Conservation (phyloP, 2,888 invertebrate genomes). For the Balanococcus diminutus region DNA sequence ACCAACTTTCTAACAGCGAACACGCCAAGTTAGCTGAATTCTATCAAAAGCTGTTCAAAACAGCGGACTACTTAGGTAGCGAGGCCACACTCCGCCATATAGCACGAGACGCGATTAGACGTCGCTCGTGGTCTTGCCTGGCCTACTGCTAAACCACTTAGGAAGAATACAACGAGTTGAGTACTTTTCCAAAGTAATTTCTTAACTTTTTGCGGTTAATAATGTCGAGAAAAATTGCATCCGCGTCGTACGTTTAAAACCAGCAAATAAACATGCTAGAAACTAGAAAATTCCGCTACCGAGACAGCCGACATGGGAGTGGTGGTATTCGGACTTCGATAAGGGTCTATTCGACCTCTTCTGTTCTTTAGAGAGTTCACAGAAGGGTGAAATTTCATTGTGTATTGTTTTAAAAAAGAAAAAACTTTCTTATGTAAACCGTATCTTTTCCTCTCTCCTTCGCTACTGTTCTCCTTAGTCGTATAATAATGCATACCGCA, state of each 20-base stretch:
- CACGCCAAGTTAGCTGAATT: constrained; percentile 9
- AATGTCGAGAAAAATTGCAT: neutral
- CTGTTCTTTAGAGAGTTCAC: neutral
- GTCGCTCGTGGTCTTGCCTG: neutral
- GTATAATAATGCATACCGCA: no score
- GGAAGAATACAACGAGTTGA: neutral
- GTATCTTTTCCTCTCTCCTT: no score
- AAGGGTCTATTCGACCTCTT: neutral
- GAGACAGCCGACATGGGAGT: no score
- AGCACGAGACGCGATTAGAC: no score
- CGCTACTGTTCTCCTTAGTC: no score
- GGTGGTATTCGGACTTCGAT: no score
- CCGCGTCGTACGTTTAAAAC: no score
- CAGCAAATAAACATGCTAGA: neutral
- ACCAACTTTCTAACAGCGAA: neutral
- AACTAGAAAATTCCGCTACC: neutral
- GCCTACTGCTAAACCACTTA: neutral
- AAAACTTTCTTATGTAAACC: neutral
- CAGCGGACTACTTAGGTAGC: neutral
- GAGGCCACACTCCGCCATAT: no score
- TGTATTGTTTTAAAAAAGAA: neutral
- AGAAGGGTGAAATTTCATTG: neutral
- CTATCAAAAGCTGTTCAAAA: constrained; percentile 24
- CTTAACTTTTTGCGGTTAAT: constrained; percentile 21
- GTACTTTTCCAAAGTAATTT: constrained; percentile 1